Conservation (phyloP, 2,113 vertebrate species). For the Balaeniceps rex region DNA sequence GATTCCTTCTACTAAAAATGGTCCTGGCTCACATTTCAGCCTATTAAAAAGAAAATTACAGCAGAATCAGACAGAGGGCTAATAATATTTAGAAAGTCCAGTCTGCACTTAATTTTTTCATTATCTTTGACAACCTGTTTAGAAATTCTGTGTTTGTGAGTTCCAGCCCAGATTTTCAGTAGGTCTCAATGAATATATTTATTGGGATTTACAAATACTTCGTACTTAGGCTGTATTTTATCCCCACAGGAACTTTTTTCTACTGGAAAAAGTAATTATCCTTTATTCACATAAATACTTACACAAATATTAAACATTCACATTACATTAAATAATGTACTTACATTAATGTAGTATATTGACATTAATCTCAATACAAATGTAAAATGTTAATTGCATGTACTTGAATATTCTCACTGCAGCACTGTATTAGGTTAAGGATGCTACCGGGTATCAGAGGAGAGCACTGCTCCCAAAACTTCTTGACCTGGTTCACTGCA, state of each 20-base stretch:
- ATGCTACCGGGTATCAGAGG: not conserved
- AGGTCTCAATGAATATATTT: not conserved
- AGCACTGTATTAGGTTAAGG: not conserved
- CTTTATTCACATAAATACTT: not conserved
- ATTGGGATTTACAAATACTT: not conserved
- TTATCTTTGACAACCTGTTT: not conserved
- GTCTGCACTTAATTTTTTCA: not conserved
- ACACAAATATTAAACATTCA: not conserved
- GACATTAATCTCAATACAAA: not conserved
- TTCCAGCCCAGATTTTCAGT: not conserved
- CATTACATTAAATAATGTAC: not conserved
- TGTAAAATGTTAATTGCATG: not conserved
- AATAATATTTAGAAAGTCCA: not conserved
- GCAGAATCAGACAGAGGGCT: not conserved
- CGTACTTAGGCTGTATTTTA: not conserved
- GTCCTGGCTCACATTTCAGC: not conserved
- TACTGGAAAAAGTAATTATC: not conserved
- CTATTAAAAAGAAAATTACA: not conserved
- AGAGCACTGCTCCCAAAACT: not conserved
- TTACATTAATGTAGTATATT: not conserved
- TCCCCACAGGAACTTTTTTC: not conserved
- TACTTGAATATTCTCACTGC: not conserved
- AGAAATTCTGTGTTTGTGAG: not conserved
- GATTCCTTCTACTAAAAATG: not conserved
- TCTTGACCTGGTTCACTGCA: not conserved